Conservation (phyloP, 2,888 invertebrate genomes). For the Apoda limacodes region DNA sequence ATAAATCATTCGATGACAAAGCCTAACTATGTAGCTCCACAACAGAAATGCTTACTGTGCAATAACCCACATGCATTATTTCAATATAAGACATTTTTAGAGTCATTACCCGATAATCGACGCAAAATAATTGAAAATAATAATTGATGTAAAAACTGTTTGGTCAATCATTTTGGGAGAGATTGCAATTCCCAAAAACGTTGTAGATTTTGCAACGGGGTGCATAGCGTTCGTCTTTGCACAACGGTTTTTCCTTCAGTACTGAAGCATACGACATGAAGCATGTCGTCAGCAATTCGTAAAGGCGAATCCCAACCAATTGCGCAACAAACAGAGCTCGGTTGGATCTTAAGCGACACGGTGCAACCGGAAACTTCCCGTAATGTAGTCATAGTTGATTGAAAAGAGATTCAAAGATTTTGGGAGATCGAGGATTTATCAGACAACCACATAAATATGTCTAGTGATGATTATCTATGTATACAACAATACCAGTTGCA, state of each 20-base stretch:
- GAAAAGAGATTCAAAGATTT: slow-evolving; percentile 1
- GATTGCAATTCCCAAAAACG: slow-evolving; percentile 12
- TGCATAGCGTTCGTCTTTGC: slow-evolving; percentile 13
- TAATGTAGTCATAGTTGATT: slow-evolving; percentile 1
- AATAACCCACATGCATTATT: no score
- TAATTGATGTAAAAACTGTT: slow-evolving; percentile 17
- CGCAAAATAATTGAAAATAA: no score
- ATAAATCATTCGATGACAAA: no score
- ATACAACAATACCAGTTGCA: slow-evolving; percentile 4
- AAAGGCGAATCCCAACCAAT: no score
- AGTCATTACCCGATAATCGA: no score
- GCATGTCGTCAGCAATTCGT: no score
- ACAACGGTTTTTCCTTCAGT: no score
- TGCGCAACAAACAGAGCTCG: no score
- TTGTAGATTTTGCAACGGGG: slow-evolving; percentile 10
- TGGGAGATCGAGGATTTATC: slow-evolving; percentile 4
- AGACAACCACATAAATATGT: slow-evolving; percentile 5
- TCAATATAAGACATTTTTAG: no score
- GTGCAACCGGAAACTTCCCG: no score
- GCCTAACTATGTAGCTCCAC: slow-evolving; percentile 1
- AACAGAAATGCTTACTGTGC: neutral
- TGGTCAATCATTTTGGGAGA: slow-evolving; percentile 15
- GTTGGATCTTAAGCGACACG: no score
- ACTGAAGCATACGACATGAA: no score
- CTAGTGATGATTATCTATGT: slow-evolving; percentile 6